Base-by-base conservation (phyloP, 2,113 vertebrate genomes). In the Nettapus auritus region DNA sequence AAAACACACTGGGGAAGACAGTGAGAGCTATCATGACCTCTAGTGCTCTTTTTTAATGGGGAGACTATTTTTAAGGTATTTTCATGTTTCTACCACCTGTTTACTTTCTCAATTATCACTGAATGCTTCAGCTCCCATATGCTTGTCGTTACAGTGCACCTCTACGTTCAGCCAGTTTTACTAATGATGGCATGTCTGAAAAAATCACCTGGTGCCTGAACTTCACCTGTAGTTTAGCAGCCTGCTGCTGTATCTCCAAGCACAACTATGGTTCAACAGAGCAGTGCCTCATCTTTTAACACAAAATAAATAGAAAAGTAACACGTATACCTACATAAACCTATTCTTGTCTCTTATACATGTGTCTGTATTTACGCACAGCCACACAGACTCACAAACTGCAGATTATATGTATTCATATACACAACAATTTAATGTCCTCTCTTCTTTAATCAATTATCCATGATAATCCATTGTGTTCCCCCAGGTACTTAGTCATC, bases 401-500 rank as follows among this genome's bases (percentile, higher is more conserved):
- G 38, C 38, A 40, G 8, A 40, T 84, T 83, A 71, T 70, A 75
- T 70, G 52, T 56, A 63, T 69, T 95, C 81, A 70, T 22, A 48
- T 53, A 38, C 4, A 74, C 59, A 83, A 92, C 92, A 82, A 12
- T 94, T 94, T 93, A 96, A 97, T 88, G 82, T 83, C 77, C 84
- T 52, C 71, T 86, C 77, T 96, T 95, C 88, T 97, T 94, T 96
- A 97, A 97, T 96, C 96, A 95, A 97, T 97, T 98, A 97, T 96
- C 96, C 96, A 88, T 94, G 82, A 96, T 96, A 98, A 98, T 97
- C 97, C 94, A 94, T 90, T 96, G 88, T 95, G 95, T 96, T 95
- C 92, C 97, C 95, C 70, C 80, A 89, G 94, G 94, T 97, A 96
- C 82, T 96, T 85, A 97, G 93, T 97, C 97, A 97, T 97, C 95